Percentiles rank a stretch among this genome's conserved stretches.
These are phyloP conservation scores for Scyliorhinus canicula DNA, from an alignment of 2,797 vertebrate species.

Conservation along the genomic window DNA sequence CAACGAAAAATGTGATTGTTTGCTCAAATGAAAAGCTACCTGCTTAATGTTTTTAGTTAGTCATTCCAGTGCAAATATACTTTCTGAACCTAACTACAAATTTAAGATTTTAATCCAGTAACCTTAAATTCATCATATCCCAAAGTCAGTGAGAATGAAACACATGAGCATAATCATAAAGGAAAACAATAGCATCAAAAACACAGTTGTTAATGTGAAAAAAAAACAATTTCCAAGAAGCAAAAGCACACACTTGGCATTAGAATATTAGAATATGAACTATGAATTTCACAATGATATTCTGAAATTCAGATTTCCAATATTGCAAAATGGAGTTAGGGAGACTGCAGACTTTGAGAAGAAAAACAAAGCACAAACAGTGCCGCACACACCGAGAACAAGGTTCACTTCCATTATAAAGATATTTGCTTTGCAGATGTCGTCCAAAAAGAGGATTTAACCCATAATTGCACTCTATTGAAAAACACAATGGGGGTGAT, in stretches of 20 bases:
- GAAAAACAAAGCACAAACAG: not conserved
- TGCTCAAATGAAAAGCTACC: not conserved
- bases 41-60: not conserved
- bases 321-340: slow-evolving; percentile 39
- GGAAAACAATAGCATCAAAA: not conserved
- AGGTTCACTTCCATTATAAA: not conserved
- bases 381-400: not conserved
- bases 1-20: not conserved
- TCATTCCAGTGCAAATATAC: not conserved
- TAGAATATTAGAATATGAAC: not conserved
- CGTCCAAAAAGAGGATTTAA: not conserved
- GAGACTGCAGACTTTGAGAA: not conserved
- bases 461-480: not conserved
- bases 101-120: not conserved
- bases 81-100: not conserved
- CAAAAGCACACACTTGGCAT: slow-evolving; percentile 13
- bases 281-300: slow-evolving; percentile 21
- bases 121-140: not conserved
- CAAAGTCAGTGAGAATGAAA: slow-evolving; percentile 7
- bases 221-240: not conserved
- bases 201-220: not conserved
- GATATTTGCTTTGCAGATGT: not conserved
- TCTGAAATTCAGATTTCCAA: slow-evolving; percentile 53
- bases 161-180: not conserved
- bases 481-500: not conserved